Evolutionary conservation across 2,113 vertebrate genomes (phyloP).

Genomic region (Numenius arquata): DNA sequence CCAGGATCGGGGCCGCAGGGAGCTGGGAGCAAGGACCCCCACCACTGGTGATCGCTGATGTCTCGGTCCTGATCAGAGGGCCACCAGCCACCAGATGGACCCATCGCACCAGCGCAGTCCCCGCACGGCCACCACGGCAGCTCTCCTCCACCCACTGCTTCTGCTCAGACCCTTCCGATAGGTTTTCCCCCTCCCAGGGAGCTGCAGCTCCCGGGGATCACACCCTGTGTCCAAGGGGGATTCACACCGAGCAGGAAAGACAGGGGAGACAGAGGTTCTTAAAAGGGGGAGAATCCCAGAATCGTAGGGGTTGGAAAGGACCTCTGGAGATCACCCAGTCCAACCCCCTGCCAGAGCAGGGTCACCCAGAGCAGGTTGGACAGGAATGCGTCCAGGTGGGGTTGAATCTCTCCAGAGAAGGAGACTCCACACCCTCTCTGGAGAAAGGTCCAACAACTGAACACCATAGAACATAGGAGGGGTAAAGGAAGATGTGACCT

Average conservation of each 20-base stretch:
- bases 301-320: neutral
- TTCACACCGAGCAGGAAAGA: neutral
- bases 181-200: rapidly evolving
- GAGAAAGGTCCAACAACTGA: neutral
- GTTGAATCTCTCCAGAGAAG: neutral
- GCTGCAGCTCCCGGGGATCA: neutral
- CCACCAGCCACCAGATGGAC: conserved; percentile 3
- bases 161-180: neutral
- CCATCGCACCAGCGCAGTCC: neutral
- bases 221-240: neutral
- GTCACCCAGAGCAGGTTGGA: neutral
- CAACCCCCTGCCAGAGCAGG: neutral
- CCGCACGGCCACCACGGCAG: rapidly evolving
- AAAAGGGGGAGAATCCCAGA: neutral
- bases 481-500: neutral
- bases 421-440: neutral
- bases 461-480: neutral
- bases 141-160: neutral
- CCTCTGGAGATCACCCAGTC: neutral
- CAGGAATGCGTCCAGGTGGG: neutral
- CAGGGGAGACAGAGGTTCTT: neutral
- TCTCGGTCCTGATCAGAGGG: neutral
- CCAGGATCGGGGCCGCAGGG: neutral
- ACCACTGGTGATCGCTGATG: rapidly evolving
- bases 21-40: neutral